Evolutionary conservation across 2,797 vertebrate species (phyloP).

Genomic region (Pteropus rufus): DNA sequence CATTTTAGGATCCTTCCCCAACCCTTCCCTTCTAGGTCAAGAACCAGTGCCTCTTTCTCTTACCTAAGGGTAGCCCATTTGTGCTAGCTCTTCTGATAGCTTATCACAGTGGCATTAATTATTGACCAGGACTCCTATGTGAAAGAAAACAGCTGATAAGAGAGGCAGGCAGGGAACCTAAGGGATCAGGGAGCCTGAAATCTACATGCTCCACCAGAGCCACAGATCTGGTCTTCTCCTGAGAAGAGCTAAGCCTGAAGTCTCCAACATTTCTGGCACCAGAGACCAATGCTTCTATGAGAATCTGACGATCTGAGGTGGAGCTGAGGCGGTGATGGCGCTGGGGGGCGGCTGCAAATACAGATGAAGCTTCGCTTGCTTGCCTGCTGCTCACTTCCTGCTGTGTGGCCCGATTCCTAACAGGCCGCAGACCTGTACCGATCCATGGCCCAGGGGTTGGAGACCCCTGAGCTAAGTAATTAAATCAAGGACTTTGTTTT

Average conservation of each 20-base stretch:
- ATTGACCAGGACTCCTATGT: neutral
- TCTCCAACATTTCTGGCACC: no score
- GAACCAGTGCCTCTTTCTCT: neutral
- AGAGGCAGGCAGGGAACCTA: neutral
- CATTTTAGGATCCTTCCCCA: neutral
- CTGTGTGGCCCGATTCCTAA: no score
- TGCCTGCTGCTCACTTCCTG: no score
- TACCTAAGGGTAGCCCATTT: neutral
- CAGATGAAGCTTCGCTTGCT: no score
- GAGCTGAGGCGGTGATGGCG: no score
- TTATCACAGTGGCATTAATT: neutral
- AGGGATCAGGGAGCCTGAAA: neutral
- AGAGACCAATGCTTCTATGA: no score
- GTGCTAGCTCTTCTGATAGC: neutral
- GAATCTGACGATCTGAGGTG: no score
- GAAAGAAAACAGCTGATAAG: neutral
- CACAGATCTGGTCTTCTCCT: neutral
- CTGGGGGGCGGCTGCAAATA: no score
- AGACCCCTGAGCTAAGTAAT: neutral
- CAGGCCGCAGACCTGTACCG: no score
- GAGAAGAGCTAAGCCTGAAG: neutral
- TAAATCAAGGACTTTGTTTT: neutral
- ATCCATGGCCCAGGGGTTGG: no score
- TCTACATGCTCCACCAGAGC: neutral
- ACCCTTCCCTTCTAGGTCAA: neutral